Evolutionary conservation across 1,140 invertebrate species (phyloP), one percentile per base, ranked within the genome.

Genomic region (Goniozus legneri): DNA sequence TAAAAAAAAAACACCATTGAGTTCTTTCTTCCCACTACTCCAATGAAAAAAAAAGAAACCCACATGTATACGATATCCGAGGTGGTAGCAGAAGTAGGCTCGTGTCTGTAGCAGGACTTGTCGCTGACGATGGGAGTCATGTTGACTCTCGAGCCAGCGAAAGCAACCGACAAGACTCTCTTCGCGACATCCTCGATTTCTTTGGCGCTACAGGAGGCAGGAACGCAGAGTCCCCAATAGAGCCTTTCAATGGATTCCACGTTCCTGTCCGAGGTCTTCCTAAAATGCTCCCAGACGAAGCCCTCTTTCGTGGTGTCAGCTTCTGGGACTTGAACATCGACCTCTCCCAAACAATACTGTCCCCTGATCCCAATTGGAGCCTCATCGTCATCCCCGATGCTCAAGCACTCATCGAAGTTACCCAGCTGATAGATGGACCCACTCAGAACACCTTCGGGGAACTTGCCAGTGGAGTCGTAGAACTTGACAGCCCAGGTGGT

Each of bases 321-420:
- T 12, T 60, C 49, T 0, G 60, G 58, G 1, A 62, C 75, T 51
- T 72, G 62, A 32, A 79, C 68, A 36, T 58, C 54, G 14, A 80
- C 64, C 47, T 77, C 77, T 0, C 78, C 77, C 1, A 86, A 67
- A 60, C 84, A 86, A 62, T 85, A 86, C 54, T 83, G 79, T 1
- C 81, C 80, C 22, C 67, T 57, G 4, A 84, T 73, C 2, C 48
- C 46, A 16, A 21, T 8, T 10, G 65, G 57, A 15, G 41, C 14
- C 3, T 54, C 15, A 3, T 60, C 41, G 2, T 66, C 61, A 12
- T 70, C 47, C 1, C 65, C 71, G 10, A 68, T 66, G 13, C 66
- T 54, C 0, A 85, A 59, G 47, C 84, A 87, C 65, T 87, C 82
- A 55, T 87, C 84, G 54, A 82, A 86, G 63, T 86, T 85, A 3